Evolutionary conservation across 2,797 vertebrate species (phyloP).

Genomic region (Delichon dasypus): DNA sequence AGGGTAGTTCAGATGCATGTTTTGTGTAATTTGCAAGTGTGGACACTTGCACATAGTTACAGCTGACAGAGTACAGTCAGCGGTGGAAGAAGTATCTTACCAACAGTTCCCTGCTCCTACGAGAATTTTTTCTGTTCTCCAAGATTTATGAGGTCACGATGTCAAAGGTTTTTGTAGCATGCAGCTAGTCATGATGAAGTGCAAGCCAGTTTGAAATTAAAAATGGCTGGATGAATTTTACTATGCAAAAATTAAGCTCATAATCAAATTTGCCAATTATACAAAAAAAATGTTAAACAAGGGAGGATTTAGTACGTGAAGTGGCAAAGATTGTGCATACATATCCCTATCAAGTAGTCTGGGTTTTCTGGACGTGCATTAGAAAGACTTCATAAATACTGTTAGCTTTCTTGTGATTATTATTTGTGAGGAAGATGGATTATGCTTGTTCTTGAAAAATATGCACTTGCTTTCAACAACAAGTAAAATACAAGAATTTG

Average conservation of each 20-base stretch:
- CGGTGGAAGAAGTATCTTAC: not conserved
- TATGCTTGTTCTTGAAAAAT: not conserved
- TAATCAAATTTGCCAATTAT: not conserved
- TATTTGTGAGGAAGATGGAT: not conserved
- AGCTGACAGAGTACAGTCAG: not conserved
- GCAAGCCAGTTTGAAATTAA: not conserved
- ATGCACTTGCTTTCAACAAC: not conserved
- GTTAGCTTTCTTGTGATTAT: not conserved
- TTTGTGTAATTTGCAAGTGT: not conserved
- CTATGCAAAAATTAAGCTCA: not conserved
- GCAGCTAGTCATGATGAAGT: not conserved
- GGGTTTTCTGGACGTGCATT: not conserved
- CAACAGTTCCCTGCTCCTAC: not conserved
- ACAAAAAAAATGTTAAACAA: not conserved
- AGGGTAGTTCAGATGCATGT: not conserved
- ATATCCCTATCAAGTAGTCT: not conserved
- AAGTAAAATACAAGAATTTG: not conserved
- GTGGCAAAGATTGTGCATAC: not conserved
- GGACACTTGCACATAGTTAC: not conserved
- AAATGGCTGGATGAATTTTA: not conserved
- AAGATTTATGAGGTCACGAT: not conserved
- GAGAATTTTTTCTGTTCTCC: not conserved
- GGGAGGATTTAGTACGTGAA: not conserved
- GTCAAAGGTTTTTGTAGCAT: not conserved
- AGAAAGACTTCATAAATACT: not conserved